phyloP scores from a whole-genome alignment of 2,113 vertebrate genomes.

The Brachypteracias leptosomus region DNA sequence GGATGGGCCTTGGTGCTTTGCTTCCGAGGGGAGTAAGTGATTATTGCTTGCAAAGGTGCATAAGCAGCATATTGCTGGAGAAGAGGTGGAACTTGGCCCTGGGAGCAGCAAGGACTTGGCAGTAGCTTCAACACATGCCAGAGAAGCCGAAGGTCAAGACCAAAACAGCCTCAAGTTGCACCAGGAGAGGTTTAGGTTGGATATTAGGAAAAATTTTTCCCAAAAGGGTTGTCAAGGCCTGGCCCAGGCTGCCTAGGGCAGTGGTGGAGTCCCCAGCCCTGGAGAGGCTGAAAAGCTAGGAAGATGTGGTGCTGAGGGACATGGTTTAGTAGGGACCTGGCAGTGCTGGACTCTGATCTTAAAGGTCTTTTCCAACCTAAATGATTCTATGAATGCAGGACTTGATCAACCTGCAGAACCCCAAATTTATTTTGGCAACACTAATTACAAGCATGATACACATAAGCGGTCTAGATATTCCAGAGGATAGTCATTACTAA shows the following conservation, averaged over 20 bases:
- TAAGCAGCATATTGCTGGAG: accelerated
- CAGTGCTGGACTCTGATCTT: not conserved
- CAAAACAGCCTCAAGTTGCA: not conserved
- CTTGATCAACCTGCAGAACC: not conserved
- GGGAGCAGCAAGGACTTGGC: not conserved
- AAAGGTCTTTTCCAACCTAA: not conserved
- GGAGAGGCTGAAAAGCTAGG: not conserved
- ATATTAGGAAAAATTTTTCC: not conserved
- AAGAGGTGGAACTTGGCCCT: accelerated
- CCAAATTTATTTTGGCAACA: not conserved
- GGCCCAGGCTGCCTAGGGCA: not conserved
- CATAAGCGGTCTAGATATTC: not conserved
- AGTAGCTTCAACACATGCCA: accelerated
- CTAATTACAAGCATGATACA: not conserved
- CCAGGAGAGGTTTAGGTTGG: not conserved
- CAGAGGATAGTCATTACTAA: not conserved
- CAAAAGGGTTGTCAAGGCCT: not conserved
- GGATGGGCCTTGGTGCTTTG: not conserved
- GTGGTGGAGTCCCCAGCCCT: not conserved
- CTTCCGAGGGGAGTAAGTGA: accelerated
- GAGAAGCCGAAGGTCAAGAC: not conserved
- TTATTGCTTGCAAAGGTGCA: not conserved
- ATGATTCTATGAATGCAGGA: not conserved
- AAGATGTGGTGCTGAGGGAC: not conserved
- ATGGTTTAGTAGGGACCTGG: not conserved